Conservation (phyloP, 2,888 invertebrate genomes). For the Cantharis flavilabris region DNA sequence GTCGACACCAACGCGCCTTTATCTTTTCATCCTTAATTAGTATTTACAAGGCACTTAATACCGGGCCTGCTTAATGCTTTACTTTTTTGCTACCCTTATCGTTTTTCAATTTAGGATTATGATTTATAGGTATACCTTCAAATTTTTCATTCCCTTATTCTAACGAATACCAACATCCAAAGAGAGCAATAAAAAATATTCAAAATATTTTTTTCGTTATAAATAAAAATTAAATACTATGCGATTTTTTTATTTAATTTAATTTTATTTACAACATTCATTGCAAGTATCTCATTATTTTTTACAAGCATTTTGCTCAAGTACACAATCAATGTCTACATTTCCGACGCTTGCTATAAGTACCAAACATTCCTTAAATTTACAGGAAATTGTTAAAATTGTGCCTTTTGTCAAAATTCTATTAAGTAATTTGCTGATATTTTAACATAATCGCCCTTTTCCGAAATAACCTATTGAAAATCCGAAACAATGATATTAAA, state of each 20-base stretch:
- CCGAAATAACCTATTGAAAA: neutral
- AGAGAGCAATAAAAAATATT: neutral
- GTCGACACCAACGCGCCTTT: neutral
- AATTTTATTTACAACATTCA: neutral
- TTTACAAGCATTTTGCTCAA: neutral
- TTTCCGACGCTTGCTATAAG: neutral
- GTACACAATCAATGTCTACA: neutral
- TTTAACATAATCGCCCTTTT: neutral
- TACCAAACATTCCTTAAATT: neutral
- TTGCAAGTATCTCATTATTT: neutral
- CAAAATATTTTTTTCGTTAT: neutral
- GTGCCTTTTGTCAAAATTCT: neutral
- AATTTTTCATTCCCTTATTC: neutral
- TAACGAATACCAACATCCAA: neutral
- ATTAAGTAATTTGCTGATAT: neutral
- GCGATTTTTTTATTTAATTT: neutral
- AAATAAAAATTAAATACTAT: neutral
- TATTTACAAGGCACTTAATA: neutral
- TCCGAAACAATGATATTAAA: neutral
- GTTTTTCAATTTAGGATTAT: neutral
- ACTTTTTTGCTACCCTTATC: neutral
- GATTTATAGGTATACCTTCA: neutral
- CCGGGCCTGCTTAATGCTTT: neutral
- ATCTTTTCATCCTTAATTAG: neutral
- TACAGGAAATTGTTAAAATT: neutral